These are phyloP conservation scores for Bembecia ichneumoniformis DNA, from an alignment of 2,888 invertebrate genomes.

Conservation along the genomic window DNA sequence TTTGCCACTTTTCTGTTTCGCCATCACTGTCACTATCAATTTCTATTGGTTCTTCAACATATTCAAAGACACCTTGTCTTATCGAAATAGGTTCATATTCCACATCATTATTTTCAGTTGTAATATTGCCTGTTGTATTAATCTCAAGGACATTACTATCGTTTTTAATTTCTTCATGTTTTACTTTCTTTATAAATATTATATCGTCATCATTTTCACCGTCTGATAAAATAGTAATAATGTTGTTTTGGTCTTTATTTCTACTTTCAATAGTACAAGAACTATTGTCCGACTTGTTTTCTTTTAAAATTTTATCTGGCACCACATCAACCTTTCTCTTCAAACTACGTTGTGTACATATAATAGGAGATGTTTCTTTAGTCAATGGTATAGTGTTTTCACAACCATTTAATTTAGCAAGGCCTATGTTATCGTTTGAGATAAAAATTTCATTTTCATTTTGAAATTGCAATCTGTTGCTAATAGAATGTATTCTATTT, in stretches of 20 bases:
- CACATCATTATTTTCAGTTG: conserved; percentile 38
- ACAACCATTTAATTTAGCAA: conserved; percentile 20
- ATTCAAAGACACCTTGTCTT: conserved; percentile 50
- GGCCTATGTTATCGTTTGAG: conserved; percentile 22
- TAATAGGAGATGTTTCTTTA: conserved; percentile 15
- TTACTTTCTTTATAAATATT: conserved; percentile 15
- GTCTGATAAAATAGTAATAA: conserved; percentile 23
- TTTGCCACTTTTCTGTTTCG: conserved; percentile 64
- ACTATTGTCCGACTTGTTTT: too few relatives aligned
- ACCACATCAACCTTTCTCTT: too few relatives aligned
- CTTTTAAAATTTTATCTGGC: too few relatives aligned
- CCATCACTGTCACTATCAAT: conserved; percentile 65
- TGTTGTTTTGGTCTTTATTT: too few relatives aligned
- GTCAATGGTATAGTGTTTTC: conserved; percentile 1
- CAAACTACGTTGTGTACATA: not conserved
- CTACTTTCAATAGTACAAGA: too few relatives aligned
- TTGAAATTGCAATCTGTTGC: conserved; percentile 35
- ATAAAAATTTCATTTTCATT: conserved; percentile 26
- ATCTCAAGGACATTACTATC: not conserved
- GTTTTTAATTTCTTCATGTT: conserved; percentile 20
- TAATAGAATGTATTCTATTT: conserved; percentile 23
- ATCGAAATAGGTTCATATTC: conserved; percentile 51
- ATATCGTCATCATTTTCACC: conserved; percentile 32
- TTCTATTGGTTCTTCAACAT: conserved; percentile 47
- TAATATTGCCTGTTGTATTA: conserved; percentile 23